Percentiles rank a stretch among this genome's conserved stretches.
phyloP scores from a whole-genome alignment of 2,888 invertebrate genomes.

The Hydroisotoma schaefferi region DNA sequence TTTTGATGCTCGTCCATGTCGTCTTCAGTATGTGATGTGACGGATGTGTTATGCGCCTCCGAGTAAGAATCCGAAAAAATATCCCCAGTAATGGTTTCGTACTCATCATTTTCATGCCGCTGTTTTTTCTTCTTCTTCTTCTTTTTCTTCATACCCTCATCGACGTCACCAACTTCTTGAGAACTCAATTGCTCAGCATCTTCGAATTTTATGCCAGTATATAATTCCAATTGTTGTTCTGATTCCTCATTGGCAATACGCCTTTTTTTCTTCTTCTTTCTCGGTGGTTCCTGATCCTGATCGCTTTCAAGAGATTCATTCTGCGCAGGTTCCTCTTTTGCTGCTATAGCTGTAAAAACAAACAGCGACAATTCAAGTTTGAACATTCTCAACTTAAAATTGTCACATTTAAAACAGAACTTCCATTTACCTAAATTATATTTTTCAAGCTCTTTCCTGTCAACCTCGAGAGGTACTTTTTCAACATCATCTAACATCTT shows the following conservation, averaged over 20 bases:
- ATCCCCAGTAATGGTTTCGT: conserved; percentile 3
- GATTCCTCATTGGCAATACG: background rate
- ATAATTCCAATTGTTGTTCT: background rate
- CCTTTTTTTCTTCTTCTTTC: conserved; percentile 14
- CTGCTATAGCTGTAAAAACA: no score
- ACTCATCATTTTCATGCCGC: conserved; percentile 4
- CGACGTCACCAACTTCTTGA: background rate
- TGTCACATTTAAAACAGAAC: no score
- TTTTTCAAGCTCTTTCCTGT: no score
- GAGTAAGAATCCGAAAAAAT: conserved; percentile 2
- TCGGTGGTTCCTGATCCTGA: no score
- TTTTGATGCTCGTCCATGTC: no score
- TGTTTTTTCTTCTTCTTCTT: conserved; percentile 19
- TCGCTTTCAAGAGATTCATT: no score
- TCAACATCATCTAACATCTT: conserved; percentile 14
- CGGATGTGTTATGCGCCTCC: no score
- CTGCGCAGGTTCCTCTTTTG: no score
- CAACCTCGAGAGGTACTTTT: conserved; percentile 15
- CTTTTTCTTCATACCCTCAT: conserved; percentile 7
- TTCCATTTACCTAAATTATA: no score
- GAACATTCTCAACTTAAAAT: no score
- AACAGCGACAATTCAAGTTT: no score
- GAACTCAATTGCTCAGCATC: background rate
- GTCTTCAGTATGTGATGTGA: no score
- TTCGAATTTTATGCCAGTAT: background rate